Evolutionary conservation across 2,797 vertebrate genomes (phyloP), one percentile per base, ranked within the genome.

Genomic region (Phataginus tetradactyla): DNA sequence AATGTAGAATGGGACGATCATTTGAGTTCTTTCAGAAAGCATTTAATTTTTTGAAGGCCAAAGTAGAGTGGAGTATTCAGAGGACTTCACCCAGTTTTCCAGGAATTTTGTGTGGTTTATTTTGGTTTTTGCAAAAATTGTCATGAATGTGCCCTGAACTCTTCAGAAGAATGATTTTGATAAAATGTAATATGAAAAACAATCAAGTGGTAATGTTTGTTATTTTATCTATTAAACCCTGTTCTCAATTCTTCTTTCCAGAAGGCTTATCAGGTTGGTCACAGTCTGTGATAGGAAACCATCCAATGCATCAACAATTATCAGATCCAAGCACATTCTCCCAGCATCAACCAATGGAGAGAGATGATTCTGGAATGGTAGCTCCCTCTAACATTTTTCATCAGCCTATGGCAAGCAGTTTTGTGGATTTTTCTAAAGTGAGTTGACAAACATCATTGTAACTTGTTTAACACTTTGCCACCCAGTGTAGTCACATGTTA

Each of bases 401-500:
- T 98, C 99, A 99, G 98, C 99, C 99, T 94, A 98, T 99, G 98
- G 99, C 99, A 98, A 99, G 99, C 98, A 99, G 98, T 98, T 99
- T 99, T 99, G 99, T 99, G 99, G 99, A 99, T 99, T 99, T 99
- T 98, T 99, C 99, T 97, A 99, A 99, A 99, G 99, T 99, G 98
- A 98, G 98, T 98, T 90, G 81, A 96, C 75, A 94, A 72, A 72
- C 34, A 89, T 96, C 66, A 27, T 74, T 92, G 37, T 96, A 94
- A 96, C 27, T 81, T 95, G n/a, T 92, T 93, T 95, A 83, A 89
- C 61, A 96, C 49, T 78, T 90, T 94, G 80, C 85, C 78, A 92
- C 29, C 45, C 72, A 88, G 4, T 71, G 15, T 91, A 94, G 57
- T 95, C 53, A 92, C 39, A 63, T 84, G 32, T 84, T 96, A 97